Evolutionary conservation across 2,113 vertebrate species (phyloP).

Genomic region (Origma solitaria): DNA sequence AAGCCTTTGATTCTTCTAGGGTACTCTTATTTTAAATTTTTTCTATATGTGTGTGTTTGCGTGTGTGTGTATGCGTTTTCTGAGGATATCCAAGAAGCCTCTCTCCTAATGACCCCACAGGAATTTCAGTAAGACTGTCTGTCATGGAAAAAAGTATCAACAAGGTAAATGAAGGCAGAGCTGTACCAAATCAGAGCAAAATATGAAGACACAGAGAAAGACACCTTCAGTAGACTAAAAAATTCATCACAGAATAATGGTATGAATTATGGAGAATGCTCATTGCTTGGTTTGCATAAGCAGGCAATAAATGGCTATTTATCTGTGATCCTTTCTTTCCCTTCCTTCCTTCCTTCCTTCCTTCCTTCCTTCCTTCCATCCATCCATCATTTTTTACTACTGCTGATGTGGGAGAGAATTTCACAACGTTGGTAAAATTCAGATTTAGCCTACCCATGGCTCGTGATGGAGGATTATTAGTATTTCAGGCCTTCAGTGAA

Average conservation of each 20-base stretch:
- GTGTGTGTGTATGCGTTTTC: neutral
- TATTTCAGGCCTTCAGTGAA: neutral
- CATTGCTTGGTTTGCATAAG: neutral
- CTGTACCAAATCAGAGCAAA: neutral
- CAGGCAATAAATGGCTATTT: neutral
- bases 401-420: too few relatives aligned
- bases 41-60: neutral
- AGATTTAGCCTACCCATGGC: neutral
- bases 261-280: neutral
- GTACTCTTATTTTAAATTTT: neutral
- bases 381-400: neutral
- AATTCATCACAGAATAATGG: neutral
- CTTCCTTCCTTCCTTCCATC: too few relatives aligned
- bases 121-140: neutral
- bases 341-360: neutral
- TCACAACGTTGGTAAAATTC: neutral
- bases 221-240: neutral
- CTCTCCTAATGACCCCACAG: rapidly evolving
- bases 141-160: neutral
- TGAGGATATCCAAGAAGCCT: neutral
- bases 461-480: neutral
- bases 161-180: neutral
- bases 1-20: neutral
- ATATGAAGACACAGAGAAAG: neutral
- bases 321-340: too few relatives aligned